Evolutionary conservation across 2,113 vertebrate genomes (phyloP).

Genomic region (Bucco capensis): DNA sequence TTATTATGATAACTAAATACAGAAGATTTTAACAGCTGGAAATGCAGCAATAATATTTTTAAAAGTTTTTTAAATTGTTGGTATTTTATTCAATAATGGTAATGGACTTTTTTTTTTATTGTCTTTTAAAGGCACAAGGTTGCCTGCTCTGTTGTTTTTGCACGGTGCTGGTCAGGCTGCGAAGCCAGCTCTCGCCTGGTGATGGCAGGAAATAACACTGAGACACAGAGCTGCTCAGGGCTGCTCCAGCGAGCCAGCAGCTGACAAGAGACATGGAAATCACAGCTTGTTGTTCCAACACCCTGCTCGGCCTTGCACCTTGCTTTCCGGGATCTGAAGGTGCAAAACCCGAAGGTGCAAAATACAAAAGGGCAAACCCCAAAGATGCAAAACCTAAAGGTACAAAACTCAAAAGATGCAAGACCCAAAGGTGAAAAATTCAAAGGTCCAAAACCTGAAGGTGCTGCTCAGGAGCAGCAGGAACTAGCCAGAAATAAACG

Average conservation of each 20-base stretch:
- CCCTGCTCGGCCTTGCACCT: background rate
- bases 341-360: background rate
- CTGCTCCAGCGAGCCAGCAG: background rate
- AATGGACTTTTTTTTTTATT: slow-evolving; percentile 43
- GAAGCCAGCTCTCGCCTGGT: background rate
- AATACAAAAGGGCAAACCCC: background rate
- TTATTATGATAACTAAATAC: slow-evolving; percentile 76
- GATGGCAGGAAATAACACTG: background rate
- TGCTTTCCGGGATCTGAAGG: background rate
- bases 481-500: background rate
- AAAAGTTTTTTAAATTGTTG: slow-evolving; percentile 64
- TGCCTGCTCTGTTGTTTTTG: background rate
- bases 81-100: slow-evolving; percentile 67
- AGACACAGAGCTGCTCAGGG: background rate
- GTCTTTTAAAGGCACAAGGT: slow-evolving; percentile 54
- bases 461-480: background rate
- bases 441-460: background rate
- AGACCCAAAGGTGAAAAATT: background rate
- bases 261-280: background rate
- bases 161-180: background rate
- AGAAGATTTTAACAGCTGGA: slow-evolving; percentile 76
- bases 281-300: background rate
- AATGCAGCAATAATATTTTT: slow-evolving; percentile 72
- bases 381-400: background rate
- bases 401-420: background rate